Base-by-base conservation (phyloP, 1,140 invertebrate species). In the Adelges cooleyi region DNA sequence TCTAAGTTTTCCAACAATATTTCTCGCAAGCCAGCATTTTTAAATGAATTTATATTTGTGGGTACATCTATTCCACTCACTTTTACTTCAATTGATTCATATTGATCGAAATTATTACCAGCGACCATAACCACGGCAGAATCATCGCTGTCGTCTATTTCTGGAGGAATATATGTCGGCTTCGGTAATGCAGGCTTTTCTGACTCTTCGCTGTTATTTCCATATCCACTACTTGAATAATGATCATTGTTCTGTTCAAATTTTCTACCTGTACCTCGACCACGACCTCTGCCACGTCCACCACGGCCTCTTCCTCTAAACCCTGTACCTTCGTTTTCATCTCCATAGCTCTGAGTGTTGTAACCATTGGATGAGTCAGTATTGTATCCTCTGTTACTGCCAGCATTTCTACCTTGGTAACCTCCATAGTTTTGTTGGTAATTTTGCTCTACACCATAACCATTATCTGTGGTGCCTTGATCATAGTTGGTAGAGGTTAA, bases 101-200 rank as follows among this genome's bases (percentile, higher is more conserved):
- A 67, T 40, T 67, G 33, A 20, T 84, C 80, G 74, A 96, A 96
- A 73, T 97, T 95, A 9, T 92, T 91, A 0, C 93, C 93, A 8
- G 80, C 80, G 3, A 80, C 78, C 5, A 90, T 87, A 0, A 81
- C 18, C 13, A 44, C 29, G 11, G 11, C 29, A 33, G 29, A 18
- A 20, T 44, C 25, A 29, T 90, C 87, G 67, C 87, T 81, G 1
- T 80, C 78, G 1, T 80, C 79, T 1, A 85, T 80, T 18, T 92
- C 86, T 0, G 85, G 84, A 0, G 94, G 93, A 59, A 94, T 82
- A 69, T 97, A 97, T 38, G 53, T 67, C 11, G 66, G 20, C 25
- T 46, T 48, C 17, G 23, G n/a, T 36, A 10, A 10, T n/a, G 6
- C 8, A 9, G 50, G 36, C 3, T 54, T 53, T 48, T 36, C 51